Base-by-base conservation (phyloP, 2,888 invertebrate genomes). In the Pyrochroa serraticornis region DNA sequence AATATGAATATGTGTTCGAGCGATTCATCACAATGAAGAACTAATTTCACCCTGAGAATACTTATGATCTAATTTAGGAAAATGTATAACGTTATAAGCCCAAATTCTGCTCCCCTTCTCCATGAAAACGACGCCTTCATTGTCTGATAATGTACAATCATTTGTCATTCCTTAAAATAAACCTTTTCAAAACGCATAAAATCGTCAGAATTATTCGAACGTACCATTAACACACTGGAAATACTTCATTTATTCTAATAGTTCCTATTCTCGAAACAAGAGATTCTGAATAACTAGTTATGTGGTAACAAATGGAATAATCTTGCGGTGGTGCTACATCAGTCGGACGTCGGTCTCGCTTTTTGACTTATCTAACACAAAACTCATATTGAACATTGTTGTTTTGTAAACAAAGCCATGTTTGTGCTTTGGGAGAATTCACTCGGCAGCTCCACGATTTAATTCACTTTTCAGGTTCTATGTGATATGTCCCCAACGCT, bases 151-250 rank as follows among this genome's bases (percentile, higher is more conserved):
- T 36, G 46, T 31, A 14, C 37, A 14, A 37, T 31, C 31, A 46
- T 46, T 46, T 46, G 31, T 46, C 46, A 36, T 46, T 46, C 46
- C n/a, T 36, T 36, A 14, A 45, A 45, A 45, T 44, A 44, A 35
- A 14, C 6, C 22, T 22, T 22, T 35, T 45, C 39, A 39, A 39
- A 39, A 13, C 22, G 22, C 2, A 22, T 22, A 22, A 22, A 22
- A 22, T 22, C 22, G 5, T 22, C 22, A 3, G 22, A 22, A 22
- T 22, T 22, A 22, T 22, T 22, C 22, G 22, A 22, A 22, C 22
- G 22, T 22, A 22, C 22, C 22, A 22, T 22, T 22, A 22, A 22
- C 22, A 22, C 22, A 3, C 22, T 22, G 22, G 22, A 2, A 22
- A 22, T 5, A 5, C 3, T 22, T 22, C 22, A 22, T 22, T n/a